phyloP scores from a whole-genome alignment of 2,797 vertebrate species.

The Rhinatrema bivittatum region DNA sequence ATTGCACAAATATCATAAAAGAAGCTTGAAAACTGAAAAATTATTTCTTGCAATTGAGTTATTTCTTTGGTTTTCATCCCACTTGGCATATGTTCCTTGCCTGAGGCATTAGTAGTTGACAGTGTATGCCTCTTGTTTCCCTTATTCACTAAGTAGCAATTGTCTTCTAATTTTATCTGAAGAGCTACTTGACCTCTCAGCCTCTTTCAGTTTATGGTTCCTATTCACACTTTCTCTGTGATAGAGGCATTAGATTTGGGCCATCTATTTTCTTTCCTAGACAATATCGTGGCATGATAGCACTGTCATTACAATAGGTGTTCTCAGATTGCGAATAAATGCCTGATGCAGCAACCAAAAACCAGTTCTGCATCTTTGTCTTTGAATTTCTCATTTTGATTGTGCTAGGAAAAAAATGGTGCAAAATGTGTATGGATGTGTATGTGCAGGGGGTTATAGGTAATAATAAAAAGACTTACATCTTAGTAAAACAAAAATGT shows the following conservation, averaged over 20 bases:
- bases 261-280: conserved; percentile 22
- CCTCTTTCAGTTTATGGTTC: conserved; percentile 6
- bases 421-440: too few species aligned
- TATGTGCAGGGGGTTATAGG: too few species aligned
- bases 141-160: background rate
- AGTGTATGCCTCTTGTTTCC: accelerated
- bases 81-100: background rate
- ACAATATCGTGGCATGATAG: too few species aligned
- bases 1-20: background rate
- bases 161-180: conserved; percentile 1
- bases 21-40: background rate
- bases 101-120: background rate
- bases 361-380: too few species aligned
- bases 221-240: background rate
- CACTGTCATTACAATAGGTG: too few species aligned
- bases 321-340: too few species aligned
- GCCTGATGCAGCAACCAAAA: too few species aligned
- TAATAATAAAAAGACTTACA: too few species aligned
- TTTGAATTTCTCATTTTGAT: too few species aligned
- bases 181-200: background rate
- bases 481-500: too few species aligned
- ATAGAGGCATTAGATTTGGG: conserved; percentile 15
- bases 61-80: background rate
- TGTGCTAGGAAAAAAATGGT: too few species aligned
- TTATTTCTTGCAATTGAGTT: background rate